These are phyloP conservation scores for Chlorodrepanis virens DNA, from an alignment of 2,113 vertebrate genomes.

Conservation along the genomic window DNA sequence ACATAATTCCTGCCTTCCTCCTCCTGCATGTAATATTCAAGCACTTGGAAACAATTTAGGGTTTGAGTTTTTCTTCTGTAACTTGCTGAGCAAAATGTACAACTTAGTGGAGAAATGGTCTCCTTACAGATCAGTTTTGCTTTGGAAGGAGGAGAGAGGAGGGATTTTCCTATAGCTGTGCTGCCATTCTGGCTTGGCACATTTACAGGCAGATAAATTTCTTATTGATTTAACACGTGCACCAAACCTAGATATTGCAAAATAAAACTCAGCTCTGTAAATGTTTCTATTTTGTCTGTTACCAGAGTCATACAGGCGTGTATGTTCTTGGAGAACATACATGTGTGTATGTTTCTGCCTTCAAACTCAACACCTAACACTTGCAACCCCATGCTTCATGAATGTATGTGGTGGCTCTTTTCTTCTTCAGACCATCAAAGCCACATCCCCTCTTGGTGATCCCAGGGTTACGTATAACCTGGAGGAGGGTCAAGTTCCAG, in stretches of 20 bases:
- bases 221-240: background rate
- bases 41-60: background rate
- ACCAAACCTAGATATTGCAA: background rate
- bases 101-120: background rate
- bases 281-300: background rate
- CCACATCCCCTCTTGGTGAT: conserved; percentile 83
- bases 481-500: conserved; percentile 88
- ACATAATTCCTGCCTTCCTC: background rate
- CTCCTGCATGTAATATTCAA: background rate
- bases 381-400: background rate
- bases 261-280: background rate
- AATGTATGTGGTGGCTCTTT: conserved; percentile 1
- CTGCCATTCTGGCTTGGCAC: background rate
- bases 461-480: conserved; percentile 87
- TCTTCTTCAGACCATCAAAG: conserved; percentile 82
- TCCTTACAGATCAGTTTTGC: background rate
- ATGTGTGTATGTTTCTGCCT: background rate
- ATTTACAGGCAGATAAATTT: background rate
- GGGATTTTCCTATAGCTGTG: background rate
- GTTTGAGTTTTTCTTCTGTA: background rate
- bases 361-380: background rate
- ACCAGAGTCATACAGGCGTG: background rate
- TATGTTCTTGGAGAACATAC: background rate
- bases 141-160: background rate
- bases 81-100: background rate